Percentiles rank a stretch among this genome's conserved stretches.
Conservation (phyloP, 2,888 invertebrate species). For the Lasius platythorax region DNA sequence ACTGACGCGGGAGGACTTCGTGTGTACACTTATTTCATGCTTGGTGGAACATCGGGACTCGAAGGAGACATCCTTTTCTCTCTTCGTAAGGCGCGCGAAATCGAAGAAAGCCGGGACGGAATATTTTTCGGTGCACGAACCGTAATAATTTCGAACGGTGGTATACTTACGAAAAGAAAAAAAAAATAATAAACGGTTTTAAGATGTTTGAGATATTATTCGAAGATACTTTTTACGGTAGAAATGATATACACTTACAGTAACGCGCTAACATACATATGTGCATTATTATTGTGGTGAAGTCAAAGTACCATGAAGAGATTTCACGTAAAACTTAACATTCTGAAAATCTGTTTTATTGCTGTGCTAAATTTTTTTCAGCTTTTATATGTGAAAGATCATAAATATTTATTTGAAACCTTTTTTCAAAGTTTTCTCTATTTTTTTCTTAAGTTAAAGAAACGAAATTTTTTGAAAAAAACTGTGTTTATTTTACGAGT, state of each 20-base stretch:
- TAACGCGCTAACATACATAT: not conserved
- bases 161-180: slow-evolving; percentile 3
- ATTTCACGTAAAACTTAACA: not conserved
- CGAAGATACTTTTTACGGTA: not conserved
- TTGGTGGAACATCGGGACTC: slow-evolving; percentile 74
- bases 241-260: not conserved
- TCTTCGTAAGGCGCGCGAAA: slow-evolving; percentile 53
- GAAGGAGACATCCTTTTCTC: slow-evolving; percentile 69
- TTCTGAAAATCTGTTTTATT: not conserved
- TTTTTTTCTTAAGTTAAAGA: not conserved
- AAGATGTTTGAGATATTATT: not conserved
- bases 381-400: not conserved
- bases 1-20: slow-evolving; percentile 68
- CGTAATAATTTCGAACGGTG: slow-evolving; percentile 27
- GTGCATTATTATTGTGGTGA: not conserved
- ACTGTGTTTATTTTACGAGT: too few species aligned
- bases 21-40: slow-evolving; percentile 84
- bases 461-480: too few species aligned
- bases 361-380: not conserved
- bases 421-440: not conserved
- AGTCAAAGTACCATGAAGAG: not conserved
- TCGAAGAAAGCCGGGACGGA: slow-evolving; percentile 31
- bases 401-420: not conserved
- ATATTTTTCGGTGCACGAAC: slow-evolving; percentile 42
- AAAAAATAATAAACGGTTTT: not conserved